Base-by-base conservation (phyloP, 2,113 vertebrate species). In the Martes martes region DNA sequence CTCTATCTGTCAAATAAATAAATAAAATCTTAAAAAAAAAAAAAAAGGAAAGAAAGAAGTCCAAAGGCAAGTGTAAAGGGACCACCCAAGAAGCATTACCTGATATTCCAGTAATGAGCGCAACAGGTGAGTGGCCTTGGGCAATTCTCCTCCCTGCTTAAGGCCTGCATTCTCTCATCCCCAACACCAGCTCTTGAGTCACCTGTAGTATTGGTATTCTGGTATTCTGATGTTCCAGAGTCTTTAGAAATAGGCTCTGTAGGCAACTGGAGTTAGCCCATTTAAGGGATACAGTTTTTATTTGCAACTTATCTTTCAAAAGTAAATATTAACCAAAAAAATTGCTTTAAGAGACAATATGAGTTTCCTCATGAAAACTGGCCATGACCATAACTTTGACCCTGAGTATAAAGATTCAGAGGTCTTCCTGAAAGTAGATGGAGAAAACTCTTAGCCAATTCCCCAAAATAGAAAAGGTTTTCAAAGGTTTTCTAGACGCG, bases 231-330 rank as follows among this genome's bases (percentile, higher is more conserved):
- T 52, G 36, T 4, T 65, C 19, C 11, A 6, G 14, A 14, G 83
- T 83, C 39, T 90, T 84, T 36, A 91, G 71, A 81, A 84, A 93
- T 7, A 90, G 55, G 26, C 16, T 96, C 21, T 84, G 26, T 15
- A 14, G 42, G 18, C 36, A 31, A 42, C 28, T 59, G 24, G 84
- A 95, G 79, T 45, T 67, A 47, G 21, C 71, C 28, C 63, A 69
- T 21, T 74, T 69, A 84, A 78, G 42, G 39, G 87, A 42, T 18
- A 6, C 14, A 9, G 55, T 52, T 97, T 95, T 65, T 74, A 85
- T 45, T 89, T 83, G 84, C 91, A 91, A 84, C n/a, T 42, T 95
- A 31, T 26, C 69, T 89, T 89, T 88, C 47, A 90, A 88, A 97
- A 73, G 39, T 39, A 47, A 78, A 61, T 45, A 4, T 42, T 96